Base-by-base conservation (phyloP, 2,888 invertebrate species). In the Eupithecia subfuscata region DNA sequence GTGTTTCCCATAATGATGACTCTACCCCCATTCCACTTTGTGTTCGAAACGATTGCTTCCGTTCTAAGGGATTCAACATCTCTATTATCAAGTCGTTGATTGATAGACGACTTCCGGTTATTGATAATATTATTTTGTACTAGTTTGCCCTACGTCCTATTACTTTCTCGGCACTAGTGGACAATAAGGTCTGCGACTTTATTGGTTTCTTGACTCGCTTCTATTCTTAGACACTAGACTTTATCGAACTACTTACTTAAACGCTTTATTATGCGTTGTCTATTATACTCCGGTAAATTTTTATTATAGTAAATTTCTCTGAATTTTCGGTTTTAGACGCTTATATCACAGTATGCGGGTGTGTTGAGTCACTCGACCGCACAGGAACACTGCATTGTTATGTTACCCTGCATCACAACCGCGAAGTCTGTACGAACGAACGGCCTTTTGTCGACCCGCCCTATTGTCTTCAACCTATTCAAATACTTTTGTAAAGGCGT, bases 51-150 rank as follows among this genome's bases (percentile, higher is more conserved):
- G 86, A 84, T 84, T 86, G 87, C 86, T 90, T 92, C 92, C 91
- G 90, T 87, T 84, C 83, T 84, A 87, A 88, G 88, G 81, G 88
- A 90, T 90, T 91, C 90, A 90, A 90, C 89, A 89, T 91, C 89
- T 89, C 89, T 84, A 91, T 93, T 92, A 93, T 92, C 89, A 88
- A 83, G 80, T 84, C 81, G 87, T 88, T 92, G 93, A 93, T 93
- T 92, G 93, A 94, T 93, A 91, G 90, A 88, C 84, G 84, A 88
- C 92, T 90, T 93, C 92, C 80, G 82, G 81, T 82, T 80, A 82
- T 84, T 86, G 85, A 87, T 88, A 87, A 87, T 22, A 74, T 86
- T 87, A 85, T 87, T 68, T 84, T 87, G 89, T 84, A 86, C 89
- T 89, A 87, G 83, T 88, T 87, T 86, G 84, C 87, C 86, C 87